Evolutionary conservation across 2,113 vertebrate species (phyloP).

Genomic region (Anarhynchus alexandrinus): DNA sequence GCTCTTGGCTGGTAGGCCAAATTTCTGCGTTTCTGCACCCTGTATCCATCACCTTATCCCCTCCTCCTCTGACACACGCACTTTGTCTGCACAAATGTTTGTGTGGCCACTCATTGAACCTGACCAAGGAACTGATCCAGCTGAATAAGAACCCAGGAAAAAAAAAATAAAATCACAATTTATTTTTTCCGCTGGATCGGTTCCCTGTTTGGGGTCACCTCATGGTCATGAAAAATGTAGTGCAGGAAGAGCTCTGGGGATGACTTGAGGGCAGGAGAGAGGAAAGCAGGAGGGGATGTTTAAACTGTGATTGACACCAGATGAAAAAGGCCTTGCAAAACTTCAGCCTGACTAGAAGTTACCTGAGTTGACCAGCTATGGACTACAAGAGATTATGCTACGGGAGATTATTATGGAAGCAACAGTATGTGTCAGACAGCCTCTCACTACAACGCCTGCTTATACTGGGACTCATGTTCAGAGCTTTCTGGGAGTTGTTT

Average conservation of each 20-base stretch:
- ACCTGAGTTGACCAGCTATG: neutral
- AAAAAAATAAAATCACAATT: neutral
- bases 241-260: neutral
- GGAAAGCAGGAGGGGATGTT: neutral
- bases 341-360: neutral
- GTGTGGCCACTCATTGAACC: neutral
- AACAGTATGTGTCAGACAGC: neutral
- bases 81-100: neutral
- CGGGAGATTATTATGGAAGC: neutral
- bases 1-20: neutral
- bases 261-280: neutral
- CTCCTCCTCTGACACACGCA: neutral
- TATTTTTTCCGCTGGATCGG: neutral
- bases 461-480: accelerated
- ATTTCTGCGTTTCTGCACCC: neutral
- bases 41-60: neutral
- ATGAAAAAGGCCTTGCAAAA: neutral
- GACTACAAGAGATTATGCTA: neutral
- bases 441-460: neutral
- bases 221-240: neutral
- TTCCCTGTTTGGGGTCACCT: neutral
- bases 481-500: neutral
- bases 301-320: neutral
- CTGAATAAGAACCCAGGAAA: neutral
- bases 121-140: neutral